A percentile compares a stretch with the other conserved stretches of the same genome.
phyloP scores from a whole-genome alignment of 2,888 invertebrate genomes.

The Harpalus rufipes region DNA sequence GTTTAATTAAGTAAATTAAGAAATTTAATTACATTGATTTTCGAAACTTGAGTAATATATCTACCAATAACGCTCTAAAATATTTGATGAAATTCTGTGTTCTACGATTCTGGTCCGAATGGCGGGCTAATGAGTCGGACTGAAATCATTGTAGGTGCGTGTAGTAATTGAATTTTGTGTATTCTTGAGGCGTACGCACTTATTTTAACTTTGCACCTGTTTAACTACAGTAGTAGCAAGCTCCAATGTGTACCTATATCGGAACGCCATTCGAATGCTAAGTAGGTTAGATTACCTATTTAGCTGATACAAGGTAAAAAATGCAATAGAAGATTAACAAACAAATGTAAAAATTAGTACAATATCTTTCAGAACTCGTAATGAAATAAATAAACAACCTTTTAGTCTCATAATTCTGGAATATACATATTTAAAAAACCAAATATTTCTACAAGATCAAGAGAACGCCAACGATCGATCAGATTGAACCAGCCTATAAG shows the following conservation, averaged over 20 bases:
- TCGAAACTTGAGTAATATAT: conserved; percentile 57
- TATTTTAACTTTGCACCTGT: conserved; percentile 53
- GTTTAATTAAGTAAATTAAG: conserved; percentile 63
- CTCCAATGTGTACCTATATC: not conserved
- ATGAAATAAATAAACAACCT: too few species aligned
- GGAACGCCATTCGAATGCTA: conserved; percentile 25
- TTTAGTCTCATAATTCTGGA: too few species aligned
- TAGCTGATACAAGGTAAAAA: not conserved
- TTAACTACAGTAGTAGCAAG: not conserved
- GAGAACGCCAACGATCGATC: too few species aligned
- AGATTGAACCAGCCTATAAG: too few species aligned
- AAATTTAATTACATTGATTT: conserved; percentile 60
- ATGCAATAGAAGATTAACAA: not conserved
- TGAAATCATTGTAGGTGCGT: conserved; percentile 39
- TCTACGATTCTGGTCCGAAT: not conserved
- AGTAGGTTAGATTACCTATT: not conserved
- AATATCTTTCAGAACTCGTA: too few species aligned
- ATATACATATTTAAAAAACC: too few species aligned
- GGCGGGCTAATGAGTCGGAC: conserved; percentile 32
- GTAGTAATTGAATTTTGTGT: conserved; percentile 52
- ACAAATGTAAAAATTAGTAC: too few species aligned
- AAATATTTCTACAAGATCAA: too few species aligned
- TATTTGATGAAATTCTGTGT: not conserved
- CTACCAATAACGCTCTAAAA: conserved; percentile 27
- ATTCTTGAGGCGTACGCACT: conserved; percentile 47